These are phyloP conservation scores for Andrena trimmerana DNA, from an alignment of 2,888 invertebrate species.

Conservation along the genomic window DNA sequence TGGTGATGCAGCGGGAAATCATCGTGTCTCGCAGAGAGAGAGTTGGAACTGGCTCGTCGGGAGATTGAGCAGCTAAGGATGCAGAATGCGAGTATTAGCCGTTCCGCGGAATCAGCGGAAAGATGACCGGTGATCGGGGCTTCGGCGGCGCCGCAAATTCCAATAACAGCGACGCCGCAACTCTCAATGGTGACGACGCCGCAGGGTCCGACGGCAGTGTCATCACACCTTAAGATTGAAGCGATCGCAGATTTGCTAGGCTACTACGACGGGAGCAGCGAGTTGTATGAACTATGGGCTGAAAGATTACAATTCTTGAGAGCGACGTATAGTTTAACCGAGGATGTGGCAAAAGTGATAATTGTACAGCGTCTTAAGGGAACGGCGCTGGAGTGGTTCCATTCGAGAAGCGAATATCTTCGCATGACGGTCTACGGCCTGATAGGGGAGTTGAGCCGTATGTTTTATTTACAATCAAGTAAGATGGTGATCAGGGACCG, in stretches of 20 bases:
- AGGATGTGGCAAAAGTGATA: not conserved
- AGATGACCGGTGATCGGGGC: no score
- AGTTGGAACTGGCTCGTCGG: no score
- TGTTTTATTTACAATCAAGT: not conserved
- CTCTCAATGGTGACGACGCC: no score
- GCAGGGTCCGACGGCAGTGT: no score
- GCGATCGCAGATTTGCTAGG: not conserved
- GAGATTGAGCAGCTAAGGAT: no score
- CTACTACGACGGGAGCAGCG: not conserved
- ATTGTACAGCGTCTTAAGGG: slow-evolving; percentile 1
- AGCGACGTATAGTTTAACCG: not conserved
- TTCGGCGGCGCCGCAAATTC: not conserved
- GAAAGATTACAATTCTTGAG: not conserved
- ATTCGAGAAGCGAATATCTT: not conserved
- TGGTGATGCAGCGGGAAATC: no score
- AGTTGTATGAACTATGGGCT: not conserved
- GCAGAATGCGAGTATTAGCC: no score
- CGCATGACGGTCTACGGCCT: not conserved
- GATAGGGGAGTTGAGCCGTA: not conserved
- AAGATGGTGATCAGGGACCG: not conserved
- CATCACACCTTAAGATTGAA: not conserved
- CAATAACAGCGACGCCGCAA: not conserved
- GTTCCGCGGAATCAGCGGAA: no score
- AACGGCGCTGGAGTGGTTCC: slow-evolving; percentile 6
- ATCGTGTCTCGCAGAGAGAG: no score